Evolutionary conservation across 1,140 invertebrate genomes (phyloP), one percentile per base, ranked within the genome.

Genomic region (Olivierus martensii): DNA sequence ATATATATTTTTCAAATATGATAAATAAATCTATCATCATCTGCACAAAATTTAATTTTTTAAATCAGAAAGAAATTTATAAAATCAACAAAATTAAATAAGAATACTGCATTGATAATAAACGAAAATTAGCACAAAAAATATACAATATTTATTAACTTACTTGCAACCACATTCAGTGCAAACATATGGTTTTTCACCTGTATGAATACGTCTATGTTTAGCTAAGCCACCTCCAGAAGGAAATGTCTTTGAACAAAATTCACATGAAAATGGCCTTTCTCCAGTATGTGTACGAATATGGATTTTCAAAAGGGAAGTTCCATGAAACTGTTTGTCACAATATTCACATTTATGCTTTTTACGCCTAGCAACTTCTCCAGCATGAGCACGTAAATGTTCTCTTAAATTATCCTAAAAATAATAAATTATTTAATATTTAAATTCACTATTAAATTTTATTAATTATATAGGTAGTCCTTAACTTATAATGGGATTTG

Each of bases 201-300:
- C 84, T 2, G 84, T 87, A 63, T 88, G 84, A 64, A 81, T 81
- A 28, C 83, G 74, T 37, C 79, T 69, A 67, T 89, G 86, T 59
- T 86, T 84, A 61, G 83, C 83, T 60, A 86, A 73, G 14, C 81
- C 81, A 34, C 80, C 75, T 58, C 75, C 73, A 2, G 81, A 80
- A 6, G 79, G 75, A 66, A 85, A 84, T 42, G 69, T 66, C 63
- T 81, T 81, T 1, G 71, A 65, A 62, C 81, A 81, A 55, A 80
- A 65, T 64, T 83, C 74, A 69, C 83, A 80, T 34, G 67, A 65
- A 53, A 77, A 78, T 6, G 79, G 79, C 61, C 71, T 72, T 61
- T 83, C 79, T 9, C 76, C 76, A 28, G 80, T 83, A 62, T 85
- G 83, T 28, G 76, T 78, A 48, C 81, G 71, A 54, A 79, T 73